phyloP scores from a whole-genome alignment of 2,888 invertebrate species.

The Pantelozetes paolii region DNA sequence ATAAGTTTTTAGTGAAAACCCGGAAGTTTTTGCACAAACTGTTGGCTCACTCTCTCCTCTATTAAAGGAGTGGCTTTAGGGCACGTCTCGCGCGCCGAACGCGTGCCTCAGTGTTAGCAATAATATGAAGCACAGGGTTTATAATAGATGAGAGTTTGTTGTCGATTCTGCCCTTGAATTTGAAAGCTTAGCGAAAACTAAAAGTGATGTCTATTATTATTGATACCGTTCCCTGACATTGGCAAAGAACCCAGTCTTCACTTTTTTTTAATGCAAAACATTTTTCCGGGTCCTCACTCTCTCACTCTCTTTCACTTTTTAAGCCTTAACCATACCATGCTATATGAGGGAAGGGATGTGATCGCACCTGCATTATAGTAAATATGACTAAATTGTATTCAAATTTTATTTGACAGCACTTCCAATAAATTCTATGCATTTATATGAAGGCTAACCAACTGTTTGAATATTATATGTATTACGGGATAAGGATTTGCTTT shows the following conservation, averaged over 20 bases:
- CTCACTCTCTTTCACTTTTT: constrained; percentile 20
- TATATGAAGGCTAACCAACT: constrained; percentile 23
- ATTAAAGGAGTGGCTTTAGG: constrained; percentile 29
- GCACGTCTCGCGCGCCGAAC: constrained; percentile 33
- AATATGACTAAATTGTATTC: constrained; percentile 29
- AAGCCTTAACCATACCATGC: constrained; percentile 18
- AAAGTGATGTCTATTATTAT: constrained; percentile 34
- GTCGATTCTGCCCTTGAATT: constrained; percentile 31
- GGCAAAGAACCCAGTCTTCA: constrained; percentile 36
- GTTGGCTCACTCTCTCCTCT: constrained; percentile 20
- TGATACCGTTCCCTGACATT: constrained; percentile 19
- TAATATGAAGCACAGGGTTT: constrained; percentile 10
- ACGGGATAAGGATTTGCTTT: constrained; percentile 2
- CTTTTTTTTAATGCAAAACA: constrained; percentile 16
- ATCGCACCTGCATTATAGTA: constrained; percentile 35
- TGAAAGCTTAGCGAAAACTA: constrained; percentile 28
- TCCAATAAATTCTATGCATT: constrained; percentile 15
- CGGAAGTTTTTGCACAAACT: constrained; percentile 33
- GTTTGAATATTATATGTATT: constrained; percentile 21
- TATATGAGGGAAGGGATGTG: constrained; percentile 14
- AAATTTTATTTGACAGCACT: constrained; percentile 18
- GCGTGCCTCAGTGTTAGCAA: constrained; percentile 28
- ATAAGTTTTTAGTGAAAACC: constrained; percentile 31
- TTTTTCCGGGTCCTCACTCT: constrained; percentile 17
- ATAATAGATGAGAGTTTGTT: no score